These are phyloP conservation scores for Chaetogeoica ovagalla DNA, from an alignment of 2,888 invertebrate species.

Conservation along the genomic window DNA sequence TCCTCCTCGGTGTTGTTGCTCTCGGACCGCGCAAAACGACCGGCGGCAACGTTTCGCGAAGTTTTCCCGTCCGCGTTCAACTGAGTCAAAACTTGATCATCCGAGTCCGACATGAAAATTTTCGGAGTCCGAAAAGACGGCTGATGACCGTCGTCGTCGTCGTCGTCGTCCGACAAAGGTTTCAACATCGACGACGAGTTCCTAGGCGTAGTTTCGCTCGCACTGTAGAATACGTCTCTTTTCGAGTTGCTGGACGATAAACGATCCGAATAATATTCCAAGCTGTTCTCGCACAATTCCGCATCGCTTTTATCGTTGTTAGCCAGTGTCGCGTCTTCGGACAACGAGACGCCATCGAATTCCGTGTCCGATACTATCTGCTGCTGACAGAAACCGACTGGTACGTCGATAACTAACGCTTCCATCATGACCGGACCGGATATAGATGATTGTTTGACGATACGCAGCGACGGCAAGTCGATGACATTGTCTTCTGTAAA, in stretches of 20 bases:
- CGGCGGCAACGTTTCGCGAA: not conserved
- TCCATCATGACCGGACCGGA: conserved; percentile 87
- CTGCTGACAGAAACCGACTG: conserved; percentile 36
- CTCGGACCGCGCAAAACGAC: not conserved
- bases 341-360: conserved; percentile 81
- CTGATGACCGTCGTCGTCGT: not conserved
- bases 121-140: conserved; percentile 19
- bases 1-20: conserved; percentile 46
- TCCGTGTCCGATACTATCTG: conserved; percentile 75
- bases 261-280: conserved; percentile 42
- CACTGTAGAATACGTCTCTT: conserved; percentile 31
- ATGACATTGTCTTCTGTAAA: conserved; percentile 77
- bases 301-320: conserved; percentile 5
- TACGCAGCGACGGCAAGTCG: conserved; percentile 82
- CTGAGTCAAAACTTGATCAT: conserved; percentile 36
- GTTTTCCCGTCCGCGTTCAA: not conserved
- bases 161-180: not conserved
- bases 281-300: conserved; percentile 21
- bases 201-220: conserved; percentile 35
- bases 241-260: conserved; percentile 35
- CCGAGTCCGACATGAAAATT: conserved; percentile 30
- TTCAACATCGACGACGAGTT: not conserved
- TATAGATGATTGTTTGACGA: conserved; percentile 85
- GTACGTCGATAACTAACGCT: conserved; percentile 79
- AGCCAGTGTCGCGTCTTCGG: conserved; percentile 65